phyloP scores from a whole-genome alignment of 2,797 vertebrate genomes.

The Cryptoblepharus egeriae region DNA sequence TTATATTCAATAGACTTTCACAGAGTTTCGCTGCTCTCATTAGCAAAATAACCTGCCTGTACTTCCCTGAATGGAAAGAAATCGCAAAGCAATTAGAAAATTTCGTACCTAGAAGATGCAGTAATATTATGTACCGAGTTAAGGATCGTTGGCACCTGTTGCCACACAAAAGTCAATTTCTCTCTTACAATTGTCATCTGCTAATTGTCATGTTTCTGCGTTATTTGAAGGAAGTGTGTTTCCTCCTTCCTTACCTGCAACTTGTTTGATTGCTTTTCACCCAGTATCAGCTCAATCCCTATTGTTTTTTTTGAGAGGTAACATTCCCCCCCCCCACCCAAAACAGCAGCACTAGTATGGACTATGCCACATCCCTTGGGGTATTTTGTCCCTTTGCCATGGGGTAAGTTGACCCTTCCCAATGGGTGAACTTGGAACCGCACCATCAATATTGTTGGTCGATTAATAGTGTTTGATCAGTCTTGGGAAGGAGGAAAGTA shows the following conservation, averaged over 20 bases:
- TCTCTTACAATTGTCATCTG: constrained; percentile 34
- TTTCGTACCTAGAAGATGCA: neutral
- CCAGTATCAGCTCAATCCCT: neutral
- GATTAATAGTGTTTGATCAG: no score
- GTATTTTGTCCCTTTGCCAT: neutral
- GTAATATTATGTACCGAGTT: constrained; percentile 1
- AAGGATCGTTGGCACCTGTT: neutral
- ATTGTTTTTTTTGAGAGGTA: neutral
- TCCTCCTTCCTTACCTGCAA: neutral
- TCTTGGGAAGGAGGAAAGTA: no score
- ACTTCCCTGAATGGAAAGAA: neutral
- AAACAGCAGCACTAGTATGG: no score
- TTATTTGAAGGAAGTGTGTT: constrained; percentile 8
- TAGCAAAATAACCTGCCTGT: constrained; percentile 5
- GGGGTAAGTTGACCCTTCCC: no score
- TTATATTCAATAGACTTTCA: constrained; percentile 28
- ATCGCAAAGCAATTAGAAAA: neutral
- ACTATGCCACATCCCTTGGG: neutral
- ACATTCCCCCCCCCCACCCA: no score
- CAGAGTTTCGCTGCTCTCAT: neutral
- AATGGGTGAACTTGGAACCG: no score
- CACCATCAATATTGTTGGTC: no score
- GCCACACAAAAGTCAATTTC: constrained; percentile 3
- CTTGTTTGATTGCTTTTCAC: no score
- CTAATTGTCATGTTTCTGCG: neutral